Base-by-base conservation (phyloP, 2,113 vertebrate genomes). In the Elgaria multicarinata region DNA sequence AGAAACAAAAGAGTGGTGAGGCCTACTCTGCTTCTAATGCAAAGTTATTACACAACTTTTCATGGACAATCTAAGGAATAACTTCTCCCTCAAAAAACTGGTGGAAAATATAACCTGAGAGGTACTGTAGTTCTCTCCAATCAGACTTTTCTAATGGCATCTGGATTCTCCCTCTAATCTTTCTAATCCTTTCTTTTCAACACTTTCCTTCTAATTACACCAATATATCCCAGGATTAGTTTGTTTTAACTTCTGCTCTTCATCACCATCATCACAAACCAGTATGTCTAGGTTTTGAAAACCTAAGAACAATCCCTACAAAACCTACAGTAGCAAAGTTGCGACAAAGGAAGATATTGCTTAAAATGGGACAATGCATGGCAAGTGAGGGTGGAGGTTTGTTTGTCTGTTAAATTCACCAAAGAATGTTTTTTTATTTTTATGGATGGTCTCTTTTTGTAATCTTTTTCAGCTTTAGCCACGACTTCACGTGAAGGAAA, bases 381-480 rank as follows among this genome's bases (percentile, higher is more conserved):
- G 18, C n/a, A 18, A 69, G 46, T 31, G 46, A 53, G 33, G 4
- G 78, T 78, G n/a, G 16, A 20, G 24, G 33, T 62, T 20, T 62
- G 16, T 62, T 58, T 14, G 39, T 44, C 1, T 53, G 72, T 88
- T 81, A 55, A 81, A 71, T 0, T 33, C 31, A 20, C 53, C 28
- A 13, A 8, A 36, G 33, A n/a, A n/a, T n/a, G n/a, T n/a, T n/a
- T n/a, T n/a, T n/a, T n/a, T n/a, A n/a, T n/a, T n/a, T n/a, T n/a
- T n/a, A n/a, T n/a, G n/a, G 42, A 12, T 66, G n/a, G 24, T 72
- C 26, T 28, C 31, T 72, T 88, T 22, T 53, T 93, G 22, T 93
- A 93, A 94, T 94, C 87, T 84, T 94, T 89, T 93, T 85, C 62
- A 90, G 78, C 0, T 53, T 85, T 36, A 74, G 42, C 82, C 69